A percentile compares a stretch with the other conserved stretches of the same genome.
phyloP scores from a whole-genome alignment of 2,888 invertebrate genomes.

The Pocota personata region DNA sequence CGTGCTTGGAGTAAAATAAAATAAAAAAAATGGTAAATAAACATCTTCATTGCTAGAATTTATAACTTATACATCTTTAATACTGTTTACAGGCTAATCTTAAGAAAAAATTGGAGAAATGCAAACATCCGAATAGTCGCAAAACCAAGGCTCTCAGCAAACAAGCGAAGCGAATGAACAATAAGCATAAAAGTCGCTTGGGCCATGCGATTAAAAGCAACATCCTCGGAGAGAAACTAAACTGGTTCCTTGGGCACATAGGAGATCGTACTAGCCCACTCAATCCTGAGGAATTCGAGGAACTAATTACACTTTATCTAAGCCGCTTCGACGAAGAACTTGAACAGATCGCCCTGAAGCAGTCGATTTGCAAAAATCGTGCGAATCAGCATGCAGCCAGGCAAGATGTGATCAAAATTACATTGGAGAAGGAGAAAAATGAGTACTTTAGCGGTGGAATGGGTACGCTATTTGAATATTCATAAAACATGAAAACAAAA shows the following conservation, averaged over 20 bases:
- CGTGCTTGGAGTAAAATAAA: background rate
- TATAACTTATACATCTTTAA: background rate
- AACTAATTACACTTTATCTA: conserved; percentile 84
- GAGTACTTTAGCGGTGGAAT: conserved; percentile 91
- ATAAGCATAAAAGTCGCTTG: conserved; percentile 81
- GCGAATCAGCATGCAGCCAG: conserved; percentile 92
- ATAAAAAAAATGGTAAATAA: conserved; percentile 34
- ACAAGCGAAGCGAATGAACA: conserved; percentile 85
- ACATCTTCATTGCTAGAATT: background rate
- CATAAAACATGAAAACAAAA: background rate
- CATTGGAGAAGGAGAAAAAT: conserved; percentile 88
- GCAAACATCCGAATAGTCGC: conserved; percentile 93
- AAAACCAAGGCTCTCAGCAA: conserved; percentile 90
- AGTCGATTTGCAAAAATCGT: conserved; percentile 87
- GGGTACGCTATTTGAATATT: conserved; percentile 83
- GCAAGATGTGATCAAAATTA: conserved; percentile 90
- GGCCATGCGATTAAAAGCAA: conserved; percentile 89
- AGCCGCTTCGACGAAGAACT: conserved; percentile 90
- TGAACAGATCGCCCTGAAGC: conserved; percentile 90
- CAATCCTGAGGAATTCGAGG: conserved; percentile 85
- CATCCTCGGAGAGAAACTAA: conserved; percentile 89
- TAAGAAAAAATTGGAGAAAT: conserved; percentile 84
- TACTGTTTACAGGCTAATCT: conserved; percentile 81
- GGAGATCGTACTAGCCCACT: conserved; percentile 84
- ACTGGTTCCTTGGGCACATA: conserved; percentile 89